Base-by-base conservation (phyloP, 92 coral and sea anemone genomes). In the Montipora capitata region DNA sequence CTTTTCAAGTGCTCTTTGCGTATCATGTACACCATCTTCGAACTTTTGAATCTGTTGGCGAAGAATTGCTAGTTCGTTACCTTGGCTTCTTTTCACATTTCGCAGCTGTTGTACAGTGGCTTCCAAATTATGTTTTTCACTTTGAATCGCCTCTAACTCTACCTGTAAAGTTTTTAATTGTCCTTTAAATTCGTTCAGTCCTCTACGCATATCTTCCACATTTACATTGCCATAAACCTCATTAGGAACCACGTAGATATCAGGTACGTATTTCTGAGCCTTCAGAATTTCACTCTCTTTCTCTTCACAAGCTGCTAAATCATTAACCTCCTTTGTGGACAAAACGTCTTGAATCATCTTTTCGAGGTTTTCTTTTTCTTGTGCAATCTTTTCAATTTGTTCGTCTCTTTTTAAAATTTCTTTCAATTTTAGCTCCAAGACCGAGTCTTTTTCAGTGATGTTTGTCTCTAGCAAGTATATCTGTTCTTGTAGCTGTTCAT, bases 1-100 rank as follows among this genome's bases (percentile, higher is more conserved):
- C 38, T 44, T 68, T 35, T 63, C 76, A 49, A 95, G 80, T n/a
- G 85, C 86, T 77, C 69, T 65, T 44, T 90, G 90, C 12, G 91
- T 91, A 40, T 75, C 75, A 67, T 88, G 57, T 7, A 72, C 67
- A 42, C 94, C 93, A 20, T 82, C 88, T 61, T 95, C 96, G 13
- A 95, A 85, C 63, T 85, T 79, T 39, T 88, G 87, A 40, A 85
- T 76, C 18, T 94, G 91, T 67, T 88, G 89, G 48, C 91, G 83
- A 57, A 93, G 79, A 27, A 94, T 81, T 10, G 85, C 90, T 44
- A 90, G 76, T 64, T 95, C 96, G 18, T 93, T 73, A 10, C 91
- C 93, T 14, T 84, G 87, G 40, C 81, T 88, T 64, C 67, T 85
- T 63, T 90, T 93, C 40, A 80, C 94, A 56, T 76, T 84, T 14